Base-by-base conservation (phyloP, 2,113 vertebrate genomes). In the Elachura formosa region DNA sequence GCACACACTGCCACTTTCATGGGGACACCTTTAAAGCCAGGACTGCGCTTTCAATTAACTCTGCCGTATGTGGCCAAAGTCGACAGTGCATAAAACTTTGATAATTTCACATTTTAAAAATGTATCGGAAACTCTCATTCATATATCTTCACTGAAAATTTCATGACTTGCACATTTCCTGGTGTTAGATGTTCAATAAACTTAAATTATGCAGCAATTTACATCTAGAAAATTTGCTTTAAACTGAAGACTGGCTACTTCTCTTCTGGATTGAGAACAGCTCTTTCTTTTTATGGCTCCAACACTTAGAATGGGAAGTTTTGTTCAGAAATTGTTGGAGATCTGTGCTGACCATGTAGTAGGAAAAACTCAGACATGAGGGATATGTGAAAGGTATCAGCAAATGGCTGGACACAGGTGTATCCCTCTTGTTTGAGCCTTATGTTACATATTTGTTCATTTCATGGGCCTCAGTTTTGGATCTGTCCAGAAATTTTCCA, bases 161-260 rank as follows among this genome's bases (percentile, higher is more conserved):
- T 95, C 90, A 96, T 97, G 96, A 97, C 94, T 89, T 97, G 95
- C 84, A 88, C 81, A 94, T 95, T 97, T 95, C 87, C 93, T 89
- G 66, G 94, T 90, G 96, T 97, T 95, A 96, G 81, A 95, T 95
- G 88, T 96, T 97, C 96, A 97, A 96, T 97, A 96, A 96, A 93
- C 75, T 94, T 97, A 97, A 97, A 97, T 97, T 96, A 97, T 97
- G 93, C 84, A 96, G 91, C 54, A 91, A 96, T 97, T 97, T 97
- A 95, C 91, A 93, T 94, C 84, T 69, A 80, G 87, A 75, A 77
- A 68, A 52, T 90, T 97, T 96, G 83, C 48, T 94, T 95, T 89
- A 89, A 92, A 87, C 46, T 59, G 48, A 93, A 87, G 81, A 69
- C 91, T 81, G 52, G 84, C n/a, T 96, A 76, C 79, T 87, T 93